Conservation (phyloP, 2,113 vertebrate species). For the Ammodytes dubius region DNA sequence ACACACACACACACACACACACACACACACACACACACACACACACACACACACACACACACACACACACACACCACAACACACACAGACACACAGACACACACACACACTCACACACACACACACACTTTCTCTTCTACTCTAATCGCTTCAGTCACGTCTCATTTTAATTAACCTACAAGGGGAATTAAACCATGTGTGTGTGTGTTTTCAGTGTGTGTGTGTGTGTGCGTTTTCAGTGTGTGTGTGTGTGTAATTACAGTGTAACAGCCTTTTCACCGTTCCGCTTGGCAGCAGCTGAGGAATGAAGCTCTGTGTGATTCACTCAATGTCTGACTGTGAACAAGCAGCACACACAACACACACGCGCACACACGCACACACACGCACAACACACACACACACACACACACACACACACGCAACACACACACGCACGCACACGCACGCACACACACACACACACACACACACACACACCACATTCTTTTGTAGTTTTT, state of each 20-base stretch:
- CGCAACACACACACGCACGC: too few species aligned
- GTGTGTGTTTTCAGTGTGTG: constrained; percentile 24
- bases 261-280: neutral
- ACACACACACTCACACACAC: constrained; percentile 4
- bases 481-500: neutral
- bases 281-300: constrained; percentile 41
- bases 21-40: too few species aligned
- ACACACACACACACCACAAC: too few species aligned
- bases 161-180: constrained; percentile 27
- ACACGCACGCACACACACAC: too few species aligned
- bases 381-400: too few species aligned
- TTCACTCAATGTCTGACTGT: constrained; percentile 2
- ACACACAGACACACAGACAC: too few species aligned
- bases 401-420: too few species aligned
- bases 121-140: neutral
- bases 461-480: too few species aligned
- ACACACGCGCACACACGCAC: too few species aligned
- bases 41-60: too few species aligned
- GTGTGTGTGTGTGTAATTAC: constrained; percentile 40
- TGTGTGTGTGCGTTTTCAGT: constrained; percentile 28
- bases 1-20: too few species aligned
- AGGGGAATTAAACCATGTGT: constrained; percentile 1
- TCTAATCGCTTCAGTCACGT: constrained; percentile 30
- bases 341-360: too few species aligned
- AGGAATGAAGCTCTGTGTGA: constrained; percentile 36